Evolutionary conservation across 2,113 vertebrate species (phyloP).

Genomic region (Sturnira hondurensis): DNA sequence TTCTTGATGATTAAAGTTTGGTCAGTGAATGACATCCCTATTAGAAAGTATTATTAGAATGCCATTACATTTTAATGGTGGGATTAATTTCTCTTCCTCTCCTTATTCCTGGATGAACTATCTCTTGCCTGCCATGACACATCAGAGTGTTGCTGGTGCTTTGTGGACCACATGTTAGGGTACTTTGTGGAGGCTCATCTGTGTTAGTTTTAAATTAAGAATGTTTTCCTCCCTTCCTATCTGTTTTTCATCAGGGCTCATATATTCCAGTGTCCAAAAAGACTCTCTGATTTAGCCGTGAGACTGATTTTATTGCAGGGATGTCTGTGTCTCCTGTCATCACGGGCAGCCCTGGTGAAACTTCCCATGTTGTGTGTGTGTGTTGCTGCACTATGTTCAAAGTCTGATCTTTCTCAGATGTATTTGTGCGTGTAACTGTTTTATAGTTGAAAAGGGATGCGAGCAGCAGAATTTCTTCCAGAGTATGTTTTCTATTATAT

Average conservation of each 20-base stretch:
- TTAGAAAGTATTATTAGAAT: conserved; percentile 42
- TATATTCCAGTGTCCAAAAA: conserved; percentile 62
- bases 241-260: conserved; percentile 72
- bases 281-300: conserved; percentile 63
- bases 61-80: conserved; percentile 35
- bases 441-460: conserved; percentile 61
- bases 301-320: conserved; percentile 47
- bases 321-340: conserved; percentile 54
- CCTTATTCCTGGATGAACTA: conserved; percentile 42
- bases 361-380: conserved; percentile 37
- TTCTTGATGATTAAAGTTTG: conserved; percentile 40
- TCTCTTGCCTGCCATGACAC: conserved; percentile 57
- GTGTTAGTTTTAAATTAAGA: conserved; percentile 73
- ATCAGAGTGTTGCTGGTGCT: conserved; percentile 41
- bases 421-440: background rate
- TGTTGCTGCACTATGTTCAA: conserved; percentile 35
- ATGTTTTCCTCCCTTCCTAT: conserved; percentile 57
- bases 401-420: conserved; percentile 51
- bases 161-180: conserved; percentile 68
- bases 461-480: conserved; percentile 33
- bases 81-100: conserved; percentile 21
- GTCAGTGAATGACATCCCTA: conserved; percentile 1
- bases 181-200: conserved; percentile 54
- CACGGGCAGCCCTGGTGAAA: conserved; percentile 27
- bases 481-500: conserved; percentile 67